Conservation (phyloP, 2,888 invertebrate species). For the Morpho deidamia region DNA sequence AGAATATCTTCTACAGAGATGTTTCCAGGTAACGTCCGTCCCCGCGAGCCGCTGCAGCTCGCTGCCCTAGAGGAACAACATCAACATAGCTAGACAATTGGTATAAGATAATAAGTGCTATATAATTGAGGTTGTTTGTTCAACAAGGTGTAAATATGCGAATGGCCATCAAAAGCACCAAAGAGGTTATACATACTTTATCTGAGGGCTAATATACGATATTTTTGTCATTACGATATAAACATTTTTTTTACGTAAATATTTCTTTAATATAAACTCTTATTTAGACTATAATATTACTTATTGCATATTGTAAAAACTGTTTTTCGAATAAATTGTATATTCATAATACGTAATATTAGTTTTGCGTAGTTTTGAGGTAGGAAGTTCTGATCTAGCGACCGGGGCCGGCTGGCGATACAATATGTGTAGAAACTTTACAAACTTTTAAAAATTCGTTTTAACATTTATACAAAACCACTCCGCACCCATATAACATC, state of each 20-base stretch:
- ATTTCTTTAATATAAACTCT: conserved; percentile 73
- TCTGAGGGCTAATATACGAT: conserved; percentile 58
- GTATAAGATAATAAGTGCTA: conserved; percentile 39
- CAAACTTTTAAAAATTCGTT: conserved; percentile 72
- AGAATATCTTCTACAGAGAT: not conserved
- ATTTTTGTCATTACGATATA: conserved; percentile 56
- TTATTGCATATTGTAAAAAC: conserved; percentile 67
- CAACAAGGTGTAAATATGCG: conserved; percentile 67
- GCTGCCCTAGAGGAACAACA: conserved; percentile 43
- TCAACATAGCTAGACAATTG: conserved; percentile 35
- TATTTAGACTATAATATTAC: conserved; percentile 64
- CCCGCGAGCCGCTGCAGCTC: not conserved
- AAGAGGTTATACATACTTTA: conserved; percentile 51
- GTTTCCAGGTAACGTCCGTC: not conserved
- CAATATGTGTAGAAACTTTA: conserved; percentile 46
- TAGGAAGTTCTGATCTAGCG: conserved; percentile 62
- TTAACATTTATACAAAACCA: conserved; percentile 71
- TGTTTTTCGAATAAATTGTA: conserved; percentile 62
- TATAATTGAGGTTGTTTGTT: conserved; percentile 47
- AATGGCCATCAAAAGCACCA: conserved; percentile 69
- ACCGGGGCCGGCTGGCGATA: conserved; percentile 26
- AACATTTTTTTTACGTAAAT: conserved; percentile 66
- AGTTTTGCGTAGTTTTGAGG: conserved; percentile 71
- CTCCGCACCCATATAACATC: conserved; percentile 64
- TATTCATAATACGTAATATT: conserved; percentile 51